phyloP scores from a whole-genome alignment of 2,888 invertebrate genomes.

The Pseudococcus longispinus region DNA sequence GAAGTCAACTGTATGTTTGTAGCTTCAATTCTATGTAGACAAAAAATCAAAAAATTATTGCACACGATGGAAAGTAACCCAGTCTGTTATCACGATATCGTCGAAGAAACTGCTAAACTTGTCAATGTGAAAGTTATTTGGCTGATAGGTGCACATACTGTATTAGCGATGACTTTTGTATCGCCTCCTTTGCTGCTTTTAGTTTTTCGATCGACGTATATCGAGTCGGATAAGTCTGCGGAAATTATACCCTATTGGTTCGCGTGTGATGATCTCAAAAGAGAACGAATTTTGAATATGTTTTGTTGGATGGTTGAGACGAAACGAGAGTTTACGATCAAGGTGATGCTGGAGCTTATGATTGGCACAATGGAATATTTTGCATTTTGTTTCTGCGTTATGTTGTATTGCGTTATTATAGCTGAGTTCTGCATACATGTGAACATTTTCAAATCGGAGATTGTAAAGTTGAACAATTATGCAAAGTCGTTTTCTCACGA shows the following conservation, averaged over 20 bases:
- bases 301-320: not conserved
- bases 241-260: not conserved
- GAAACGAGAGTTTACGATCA: not conserved
- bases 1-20: not conserved
- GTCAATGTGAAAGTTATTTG: not conserved
- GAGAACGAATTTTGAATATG: not conserved
- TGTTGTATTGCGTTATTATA: not conserved
- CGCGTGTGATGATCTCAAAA: not conserved
- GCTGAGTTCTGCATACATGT: not conserved
- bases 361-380: not conserved
- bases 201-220: not conserved
- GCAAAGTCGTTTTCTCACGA: not conserved
- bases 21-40: not conserved
- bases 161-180: not conserved
- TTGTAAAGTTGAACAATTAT: not conserved
- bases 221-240: not conserved
- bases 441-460: not conserved
- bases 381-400: not conserved
- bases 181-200: not conserved
- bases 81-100: not conserved
- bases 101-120: not conserved
- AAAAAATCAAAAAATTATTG: not conserved
- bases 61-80: not conserved
- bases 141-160: not conserved
- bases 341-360: not conserved